Conservation (phyloP, 1,140 invertebrate genomes). For the Lepidotrigona ventralis region DNA sequence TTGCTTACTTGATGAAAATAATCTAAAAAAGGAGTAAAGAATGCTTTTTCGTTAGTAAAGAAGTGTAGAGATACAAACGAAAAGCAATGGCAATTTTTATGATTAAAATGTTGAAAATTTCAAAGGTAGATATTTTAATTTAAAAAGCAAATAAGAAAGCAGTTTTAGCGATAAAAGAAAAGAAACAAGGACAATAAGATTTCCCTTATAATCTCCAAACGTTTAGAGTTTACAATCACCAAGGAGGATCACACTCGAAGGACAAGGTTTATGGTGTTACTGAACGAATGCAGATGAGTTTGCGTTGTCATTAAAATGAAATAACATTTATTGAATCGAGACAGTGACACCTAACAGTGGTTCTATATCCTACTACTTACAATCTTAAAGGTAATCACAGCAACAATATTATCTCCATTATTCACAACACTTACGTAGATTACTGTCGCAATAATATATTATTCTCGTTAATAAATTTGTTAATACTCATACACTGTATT, state of each 20-base stretch:
- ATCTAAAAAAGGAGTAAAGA: no score
- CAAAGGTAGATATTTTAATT: not conserved
- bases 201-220: not conserved
- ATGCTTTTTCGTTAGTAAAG: no score
- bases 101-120: no score
- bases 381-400: slow-evolving; percentile 82
- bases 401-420: slow-evolving; percentile 81
- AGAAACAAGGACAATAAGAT: not conserved
- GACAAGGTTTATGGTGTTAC: not conserved
- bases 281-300: slow-evolving; percentile 11
- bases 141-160: not conserved
- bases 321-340: slow-evolving; percentile 81
- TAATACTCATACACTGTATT: slow-evolving; percentile 79
- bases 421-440: slow-evolving; percentile 81
- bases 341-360: slow-evolving; percentile 80
- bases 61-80: not conserved
- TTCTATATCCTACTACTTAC: slow-evolving; percentile 80
- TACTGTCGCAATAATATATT: slow-evolving; percentile 79
- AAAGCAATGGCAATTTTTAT: no score
- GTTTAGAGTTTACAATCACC: not conserved
- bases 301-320: slow-evolving; percentile 78
- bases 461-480: slow-evolving; percentile 78
- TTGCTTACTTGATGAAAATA: no score
- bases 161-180: no score
- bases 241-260: not conserved